Evolutionary conservation across 2,888 invertebrate genomes (phyloP), one percentile per base, ranked within the genome.

Genomic region (Tetrapedia diversipes): DNA sequence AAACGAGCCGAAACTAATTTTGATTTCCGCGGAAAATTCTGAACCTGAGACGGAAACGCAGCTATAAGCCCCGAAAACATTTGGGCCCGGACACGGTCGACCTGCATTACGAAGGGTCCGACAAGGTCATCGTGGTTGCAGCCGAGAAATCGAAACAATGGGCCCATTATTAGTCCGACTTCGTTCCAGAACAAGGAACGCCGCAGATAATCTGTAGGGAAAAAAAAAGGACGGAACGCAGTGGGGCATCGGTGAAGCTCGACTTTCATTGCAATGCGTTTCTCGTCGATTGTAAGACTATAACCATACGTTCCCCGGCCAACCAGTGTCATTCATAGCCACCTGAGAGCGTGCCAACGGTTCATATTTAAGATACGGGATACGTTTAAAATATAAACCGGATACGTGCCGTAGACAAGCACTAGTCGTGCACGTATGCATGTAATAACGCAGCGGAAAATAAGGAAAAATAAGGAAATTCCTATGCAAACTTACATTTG

Each of bases 1-100:
- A 70, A 45, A 29, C 37, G 54, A 71, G 1, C 43, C 71, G 61
- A 51, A 41, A 73, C 78, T 67, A 79, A 81, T 73, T 68, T 34
- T 45, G 34, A 65, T 73, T 73, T 76, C 72, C 75, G 49, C 19
- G 66, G 56, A 53, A 64, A 75, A 22, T 10, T 1, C 14, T 10
- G 16, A 14, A 47, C 8, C 11, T 6, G 24, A 41, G 22, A 53
- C 68, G 81, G 77, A 82, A 82, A 67, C 45, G 64, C 45, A 14
- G 43, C 22, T 32, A 54, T 4, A 14, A 29, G 10, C 59, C 34
- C 1, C 1, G 54, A 41, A 67, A 59, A 65, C 67, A 47, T 27
- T 69, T 16, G 14, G 43, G 54, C 24, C 47, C 51, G 19, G 70
- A 51, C 77, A 51, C 51, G 63, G 16, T 24, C 54, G 66, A 78